Base-by-base conservation (phyloP, 2,888 invertebrate genomes). In the Hypena proboscidalis region DNA sequence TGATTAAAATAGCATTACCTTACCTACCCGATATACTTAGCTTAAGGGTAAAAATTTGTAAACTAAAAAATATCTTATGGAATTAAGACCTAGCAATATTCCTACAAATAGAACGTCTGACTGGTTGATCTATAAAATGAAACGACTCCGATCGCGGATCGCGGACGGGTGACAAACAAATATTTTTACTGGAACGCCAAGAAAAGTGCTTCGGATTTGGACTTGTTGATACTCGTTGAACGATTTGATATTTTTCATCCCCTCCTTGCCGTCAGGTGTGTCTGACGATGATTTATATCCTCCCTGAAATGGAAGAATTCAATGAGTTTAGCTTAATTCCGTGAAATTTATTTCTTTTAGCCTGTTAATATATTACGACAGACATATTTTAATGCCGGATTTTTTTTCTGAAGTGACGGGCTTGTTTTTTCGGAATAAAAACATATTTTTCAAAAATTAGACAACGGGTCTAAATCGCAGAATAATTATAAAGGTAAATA, bases 271-370 rank as follows among this genome's bases (percentile, higher is more conserved):
- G 75, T 64, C 88, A 87, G 88, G 86, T 89, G 88, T 58, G 65
- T 41, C 65, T 79, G 89, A 85, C 85, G 77, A 80, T 84, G 87
- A 90, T 88, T 87, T 85, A 88, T 83, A 60, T 67, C 63, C 45
- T 61, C 60, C 63, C 68, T 74, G 76, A 78, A 82, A 82, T 72
- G 76, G 70, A 61, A 77, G 75, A 80, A 80, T 81, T 77, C 67
- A 74, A 77, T 77, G 74, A 77, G 73, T 73, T 74, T 63, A 68
- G 54, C 71, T 74, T 70, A 63, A 76, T 73, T 74, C 67, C 37
- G 58, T 49, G 56, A 66, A 73, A 75, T 71, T 72, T 67, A 67
- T 77, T 72, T 69, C 62, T 69, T 67, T 62, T 59, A 55, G 51
- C 55, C 55, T 58, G 48, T 60, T 70, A n/a, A n/a, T n/a, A n/a